Evolutionary conservation across 2,113 vertebrate genomes (phyloP), one percentile per base, ranked within the genome.

Genomic region (Forbesichthys papilliferus): DNA sequence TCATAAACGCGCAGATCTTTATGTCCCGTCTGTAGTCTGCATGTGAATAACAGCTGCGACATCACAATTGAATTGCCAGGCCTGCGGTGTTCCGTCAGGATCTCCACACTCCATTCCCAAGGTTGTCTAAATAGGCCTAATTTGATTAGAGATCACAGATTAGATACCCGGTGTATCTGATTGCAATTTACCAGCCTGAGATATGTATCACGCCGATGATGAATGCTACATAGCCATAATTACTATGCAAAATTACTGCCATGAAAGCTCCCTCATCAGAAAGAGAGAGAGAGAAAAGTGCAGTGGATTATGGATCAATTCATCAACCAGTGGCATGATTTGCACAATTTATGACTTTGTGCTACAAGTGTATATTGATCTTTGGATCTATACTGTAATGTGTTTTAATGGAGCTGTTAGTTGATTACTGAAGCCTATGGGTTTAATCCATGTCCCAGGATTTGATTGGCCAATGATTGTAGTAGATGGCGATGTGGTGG

Each of bases 51-150:
- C 90, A 91, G 92, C 92, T 93, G 91, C 87, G 84, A 92, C 92
- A 74, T 85, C 81, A 74, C 85, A 88, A 94, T 95, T 95, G 93
- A 94, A 96, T 95, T 95, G 93, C 91, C 93, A 94, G 89, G 87
- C 93, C 92, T 91, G 92, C 94, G 95, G 87, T 11, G 87, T 96
- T 94, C 94, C 93, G 86, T 92, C 92, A 85, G 78, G 87, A 82
- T 84, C 86, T 91, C 85, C 79, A 84, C 88, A 83, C 79, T 83
- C 78, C 69, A 13, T 81, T 74, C 84, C 79, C 84, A 87, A 86
- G 86, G 87, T 88, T 88, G 87, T 87, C 88, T 88, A 90, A 91
- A 91, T 89, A 90, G 86, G 86, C 81, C 86, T 90, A 88, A 91
- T 91, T 89, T 88, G 88, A 91, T 90, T 90, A 89, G 78, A 87